These are phyloP conservation scores for Pheosia tremula DNA, from an alignment of 2,888 invertebrate species.

Conservation along the genomic window DNA sequence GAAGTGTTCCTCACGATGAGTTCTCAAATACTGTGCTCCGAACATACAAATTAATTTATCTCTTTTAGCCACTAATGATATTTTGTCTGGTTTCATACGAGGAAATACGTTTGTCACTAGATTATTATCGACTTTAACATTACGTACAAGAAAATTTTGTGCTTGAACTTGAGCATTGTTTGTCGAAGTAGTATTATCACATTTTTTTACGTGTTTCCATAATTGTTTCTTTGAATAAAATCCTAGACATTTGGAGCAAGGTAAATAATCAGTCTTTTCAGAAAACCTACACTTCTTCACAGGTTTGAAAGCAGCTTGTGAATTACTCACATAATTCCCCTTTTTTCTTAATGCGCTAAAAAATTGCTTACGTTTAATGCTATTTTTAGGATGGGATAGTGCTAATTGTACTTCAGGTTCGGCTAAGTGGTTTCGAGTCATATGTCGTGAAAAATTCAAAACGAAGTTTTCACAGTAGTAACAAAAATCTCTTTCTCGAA, in stretches of 20 bases:
- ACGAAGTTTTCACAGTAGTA: slow-evolving; percentile 10
- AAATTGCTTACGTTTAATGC: slow-evolving; percentile 2
- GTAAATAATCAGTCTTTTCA: slow-evolving; percentile 12
- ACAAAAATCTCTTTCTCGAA: background rate
- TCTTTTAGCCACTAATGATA: slow-evolving; percentile 35
- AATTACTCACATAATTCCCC: slow-evolving; percentile 12
- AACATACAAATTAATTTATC: slow-evolving; percentile 32
- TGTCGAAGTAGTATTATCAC: too few species aligned
- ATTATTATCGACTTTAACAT: slow-evolving; percentile 43
- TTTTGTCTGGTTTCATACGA: slow-evolving; percentile 29
- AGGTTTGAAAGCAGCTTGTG: too few species aligned
- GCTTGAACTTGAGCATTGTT: slow-evolving; percentile 41
- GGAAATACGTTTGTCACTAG: slow-evolving; percentile 40
- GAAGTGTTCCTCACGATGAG: slow-evolving; percentile 34
- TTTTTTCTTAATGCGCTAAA: slow-evolving; percentile 7
- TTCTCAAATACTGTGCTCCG: slow-evolving; percentile 33
- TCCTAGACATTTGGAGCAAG: slow-evolving; percentile 6
- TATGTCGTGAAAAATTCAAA: slow-evolving; percentile 12
- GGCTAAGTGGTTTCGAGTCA: slow-evolving; percentile 7
- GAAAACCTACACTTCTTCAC: slow-evolving; percentile 8
- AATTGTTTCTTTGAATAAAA: slow-evolving; percentile 21
- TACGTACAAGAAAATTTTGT: slow-evolving; percentile 38
- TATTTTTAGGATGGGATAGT: slow-evolving; percentile 12
- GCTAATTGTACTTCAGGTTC: slow-evolving; percentile 11
- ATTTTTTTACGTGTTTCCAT: slow-evolving; percentile 34